Conservation (phyloP, 1,140 invertebrate genomes). For the Neodiprion lecontei region DNA sequence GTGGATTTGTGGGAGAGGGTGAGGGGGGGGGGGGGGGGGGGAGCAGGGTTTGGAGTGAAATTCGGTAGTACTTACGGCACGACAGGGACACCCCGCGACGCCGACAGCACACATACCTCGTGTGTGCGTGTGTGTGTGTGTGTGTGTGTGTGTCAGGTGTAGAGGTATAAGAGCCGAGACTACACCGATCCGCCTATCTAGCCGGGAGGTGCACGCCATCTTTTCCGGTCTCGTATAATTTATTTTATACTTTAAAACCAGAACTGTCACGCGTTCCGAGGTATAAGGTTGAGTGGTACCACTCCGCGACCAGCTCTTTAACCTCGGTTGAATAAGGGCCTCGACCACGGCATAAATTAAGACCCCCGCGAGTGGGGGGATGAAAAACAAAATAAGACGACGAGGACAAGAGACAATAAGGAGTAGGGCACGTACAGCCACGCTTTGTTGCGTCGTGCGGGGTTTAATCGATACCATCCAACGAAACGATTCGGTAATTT, state of each 20-base stretch:
- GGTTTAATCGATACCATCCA: not conserved
- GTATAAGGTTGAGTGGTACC: not conserved
- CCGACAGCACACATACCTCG: not conserved
- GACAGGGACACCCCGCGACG: not conserved
- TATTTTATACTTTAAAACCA: constrained; percentile 8
- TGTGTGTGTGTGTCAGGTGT: not conserved
- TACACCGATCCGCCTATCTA: too few species aligned
- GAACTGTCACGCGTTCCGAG: constrained; percentile 1
- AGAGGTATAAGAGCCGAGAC: too few species aligned
- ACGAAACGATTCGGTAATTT: too few species aligned
- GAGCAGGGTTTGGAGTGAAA: not conserved
- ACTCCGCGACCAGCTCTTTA: constrained; percentile 3
- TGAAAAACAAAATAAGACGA: constrained; percentile 7
- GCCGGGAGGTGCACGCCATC: not conserved
- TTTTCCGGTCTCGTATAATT: not conserved
- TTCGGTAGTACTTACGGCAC: not conserved
- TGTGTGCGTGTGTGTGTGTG: not conserved
- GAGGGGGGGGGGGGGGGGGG: not conserved
- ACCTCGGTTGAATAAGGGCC: not conserved
- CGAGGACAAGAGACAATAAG: constrained; percentile 20
- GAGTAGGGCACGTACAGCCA: not conserved
- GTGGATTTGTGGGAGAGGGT: too few species aligned
- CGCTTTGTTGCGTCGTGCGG: not conserved
- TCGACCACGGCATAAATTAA: not conserved
- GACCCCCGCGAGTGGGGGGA: not conserved